Evolutionary conservation across 2,113 vertebrate species (phyloP).

Genomic region (Albula glossodonta): DNA sequence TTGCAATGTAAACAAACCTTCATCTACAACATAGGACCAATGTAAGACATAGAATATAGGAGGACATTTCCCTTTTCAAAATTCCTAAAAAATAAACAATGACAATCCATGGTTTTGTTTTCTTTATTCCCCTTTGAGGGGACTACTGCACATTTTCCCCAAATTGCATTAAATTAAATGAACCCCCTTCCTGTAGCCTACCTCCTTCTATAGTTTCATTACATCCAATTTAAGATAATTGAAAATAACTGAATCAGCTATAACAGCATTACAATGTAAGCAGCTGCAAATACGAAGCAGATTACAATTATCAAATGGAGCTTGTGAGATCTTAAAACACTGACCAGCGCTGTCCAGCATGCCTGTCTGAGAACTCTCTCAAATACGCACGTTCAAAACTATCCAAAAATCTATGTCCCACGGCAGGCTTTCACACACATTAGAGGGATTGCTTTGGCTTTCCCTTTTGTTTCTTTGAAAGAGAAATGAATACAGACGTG

Average conservation of each 20-base stretch:
- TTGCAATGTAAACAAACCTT: background rate
- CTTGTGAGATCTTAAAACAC: conserved; percentile 15
- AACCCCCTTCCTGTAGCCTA: conserved; percentile 28
- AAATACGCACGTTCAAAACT: conserved; percentile 20
- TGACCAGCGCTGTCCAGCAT: conserved; percentile 9
- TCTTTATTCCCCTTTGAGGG: conserved; percentile 10
- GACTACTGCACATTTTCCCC: conserved; percentile 23
- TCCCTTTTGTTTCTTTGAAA: conserved; percentile 19
- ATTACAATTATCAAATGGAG: conserved; percentile 34
- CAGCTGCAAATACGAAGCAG: conserved; percentile 37
- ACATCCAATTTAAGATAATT: conserved; percentile 40
- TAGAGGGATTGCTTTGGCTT: background rate
- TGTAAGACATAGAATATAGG: background rate
- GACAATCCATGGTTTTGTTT: background rate
- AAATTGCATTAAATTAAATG: conserved; percentile 36
- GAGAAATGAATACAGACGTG: conserved; percentile 15
- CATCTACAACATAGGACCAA: background rate
- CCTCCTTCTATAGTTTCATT: conserved; percentile 37
- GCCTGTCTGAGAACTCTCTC: background rate
- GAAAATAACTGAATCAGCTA: conserved; percentile 41
- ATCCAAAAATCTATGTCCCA: conserved; percentile 18
- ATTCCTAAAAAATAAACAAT: background rate
- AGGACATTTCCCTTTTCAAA: background rate
- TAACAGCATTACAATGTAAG: conserved; percentile 37
- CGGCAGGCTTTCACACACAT: conserved; percentile 1